Evolutionary conservation across 2,888 invertebrate species (phyloP), one percentile per base, ranked within the genome.

Genomic region (Lampropteryx suffumata): DNA sequence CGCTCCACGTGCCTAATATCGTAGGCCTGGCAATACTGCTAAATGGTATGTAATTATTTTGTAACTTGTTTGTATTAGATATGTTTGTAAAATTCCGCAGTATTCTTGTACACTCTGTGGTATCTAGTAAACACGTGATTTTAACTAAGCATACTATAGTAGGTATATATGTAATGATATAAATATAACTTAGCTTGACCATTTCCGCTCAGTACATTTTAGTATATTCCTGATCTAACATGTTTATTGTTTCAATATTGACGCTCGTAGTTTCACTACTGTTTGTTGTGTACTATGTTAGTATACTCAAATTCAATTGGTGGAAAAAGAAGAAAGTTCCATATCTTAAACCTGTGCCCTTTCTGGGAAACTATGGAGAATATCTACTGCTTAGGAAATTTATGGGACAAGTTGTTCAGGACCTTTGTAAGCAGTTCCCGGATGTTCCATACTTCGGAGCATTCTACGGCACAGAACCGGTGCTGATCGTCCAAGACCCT

Each of bases 391-490:
- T 77, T 9, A 74, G 61, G 53, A 64, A 71, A 41, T 67, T 59
- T 39, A 7, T 65, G 0, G 71, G 71, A 0, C 32, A 67, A 9
- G 52, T 71, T 0, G 53, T 61, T 0, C 69, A 72, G 32, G 62
- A 69, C 9, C 64, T 86, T 3, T 83, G 82, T 50, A 56, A 59
- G 8, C 57, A 65, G 28, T 79, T 79, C 12, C 75, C 79, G 0
- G 55, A 71, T 2, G 77, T 55, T 9, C 79, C 84, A 0, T 75
- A 72, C 41, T 50, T 87, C 1, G 87, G 87, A 0, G 72, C 73
- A 0, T 85, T 67, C 48, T 81, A 69, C 17, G 84, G 83, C 1
- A 81, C 79, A 0, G 79, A 83, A 35, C 84, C 85, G 0, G 65
- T 74, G 0, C 71, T 82, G n/a, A 63, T 85, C 14, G 51, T 84